Evolutionary conservation across 2,113 vertebrate species (phyloP), one percentile per base, ranked within the genome.

Genomic region (Ascaphus truei): DNA sequence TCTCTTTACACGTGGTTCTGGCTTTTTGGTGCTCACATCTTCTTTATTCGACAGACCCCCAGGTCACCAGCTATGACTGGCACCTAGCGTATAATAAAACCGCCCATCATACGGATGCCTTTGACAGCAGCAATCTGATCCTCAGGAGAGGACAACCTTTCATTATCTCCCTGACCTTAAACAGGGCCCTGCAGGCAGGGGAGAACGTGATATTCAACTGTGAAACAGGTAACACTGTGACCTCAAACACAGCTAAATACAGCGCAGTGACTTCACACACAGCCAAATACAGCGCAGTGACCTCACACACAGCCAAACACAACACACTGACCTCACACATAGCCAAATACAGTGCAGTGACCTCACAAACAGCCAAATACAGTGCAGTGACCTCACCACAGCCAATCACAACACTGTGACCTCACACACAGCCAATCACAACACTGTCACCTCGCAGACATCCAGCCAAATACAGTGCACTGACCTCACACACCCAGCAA

Each of bases 111-210:
- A 90, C 89, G 0, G 67, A 83, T 72, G 80, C 72, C 53, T 90
- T 83, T 50, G 74, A 78, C 23, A 45, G 65, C 74, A 45, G 52
- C 0, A 78, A 86, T 64, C 31, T 87, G 72, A 80, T 75, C 1
- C 71, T 89, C 36, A 84, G 90, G 65, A 73, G 90, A 12, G 89
- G 87, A 41, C 84, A 89, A 48, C 1, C 4, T 23, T 86, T 90
- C 63, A 11, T 0, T 0, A 55, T 91, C n/a, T 76, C 50, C 0
- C 45, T 92, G 36, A 76, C 81, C 62, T 80, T 88, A 36, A 91
- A 73, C 52, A 72, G 81, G 8, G 5, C 57, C 0, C 67, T 48
- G 39, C 72, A 85, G 26, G 6, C 16, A 0, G 69, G 73, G n/a
- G 89, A 91, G 65, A 74, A 43, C 22, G 27, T 90, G 1, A 67